Evolutionary conservation across 1,140 invertebrate species (phyloP).

Genomic region (Arion vulgaris): DNA sequence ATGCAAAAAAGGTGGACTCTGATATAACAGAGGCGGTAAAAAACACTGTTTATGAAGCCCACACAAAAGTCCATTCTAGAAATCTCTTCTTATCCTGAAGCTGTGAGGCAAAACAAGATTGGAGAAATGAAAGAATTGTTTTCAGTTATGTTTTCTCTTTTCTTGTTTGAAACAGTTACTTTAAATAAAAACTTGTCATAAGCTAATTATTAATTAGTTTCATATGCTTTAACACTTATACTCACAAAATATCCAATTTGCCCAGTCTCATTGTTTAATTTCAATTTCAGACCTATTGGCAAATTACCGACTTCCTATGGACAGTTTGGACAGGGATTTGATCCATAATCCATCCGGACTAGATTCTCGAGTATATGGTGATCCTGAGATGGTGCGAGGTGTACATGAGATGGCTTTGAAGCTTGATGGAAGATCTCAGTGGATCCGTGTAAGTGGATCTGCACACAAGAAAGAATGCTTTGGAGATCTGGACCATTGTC

Average conservation of each 20-base stretch:
- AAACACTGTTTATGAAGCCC: too few relatives aligned
- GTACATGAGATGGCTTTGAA: slow-evolving; percentile 58
- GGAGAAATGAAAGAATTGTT: too few relatives aligned
- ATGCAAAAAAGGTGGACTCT: too few relatives aligned
- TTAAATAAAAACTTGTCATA: too few relatives aligned
- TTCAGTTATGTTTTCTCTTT: too few relatives aligned
- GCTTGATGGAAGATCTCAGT: slow-evolving; percentile 56
- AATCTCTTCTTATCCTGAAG: too few relatives aligned
- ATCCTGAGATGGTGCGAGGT: slow-evolving; percentile 53
- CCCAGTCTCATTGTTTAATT: not conserved
- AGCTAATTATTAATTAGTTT: too few relatives aligned
- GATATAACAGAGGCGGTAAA: too few relatives aligned
- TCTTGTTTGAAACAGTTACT: too few relatives aligned
- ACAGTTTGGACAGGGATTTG: slow-evolving; percentile 46
- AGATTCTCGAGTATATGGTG: slow-evolving; percentile 60
- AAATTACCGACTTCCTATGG: slow-evolving; percentile 68
- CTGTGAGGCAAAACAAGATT: too few relatives aligned
- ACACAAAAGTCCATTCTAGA: too few relatives aligned
- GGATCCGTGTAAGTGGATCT: slow-evolving; percentile 61
- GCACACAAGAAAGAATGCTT: slow-evolving; percentile 68
- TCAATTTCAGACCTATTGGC: slow-evolving; percentile 51
- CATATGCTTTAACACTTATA: not conserved
- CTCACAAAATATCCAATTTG: too few relatives aligned
- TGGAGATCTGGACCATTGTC: slow-evolving; percentile 65
- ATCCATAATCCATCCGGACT: slow-evolving; percentile 67